A percentile compares a stretch with the other conserved stretches of the same genome.
Evolutionary conservation across 2,113 vertebrate species (phyloP).

Genomic region (Mystacornis crossleyi): DNA sequence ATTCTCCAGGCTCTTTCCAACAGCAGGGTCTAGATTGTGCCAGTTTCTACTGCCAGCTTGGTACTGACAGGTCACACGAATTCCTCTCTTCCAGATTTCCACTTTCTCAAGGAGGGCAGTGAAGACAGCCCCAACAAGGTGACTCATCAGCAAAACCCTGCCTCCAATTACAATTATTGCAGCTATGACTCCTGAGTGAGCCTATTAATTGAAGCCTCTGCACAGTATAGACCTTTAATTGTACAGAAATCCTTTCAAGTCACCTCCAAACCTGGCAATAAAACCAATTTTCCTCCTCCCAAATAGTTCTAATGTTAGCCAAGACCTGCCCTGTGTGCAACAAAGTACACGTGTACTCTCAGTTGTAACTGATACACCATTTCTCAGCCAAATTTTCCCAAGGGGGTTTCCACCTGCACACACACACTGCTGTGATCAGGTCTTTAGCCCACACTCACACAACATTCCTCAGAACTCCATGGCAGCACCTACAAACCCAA

Average conservation of each 20-base stretch:
- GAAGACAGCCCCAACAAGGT: slow-evolving; percentile 23
- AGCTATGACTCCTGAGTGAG: slow-evolving; percentile 18
- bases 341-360: not conserved
- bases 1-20: slow-evolving; percentile 26
- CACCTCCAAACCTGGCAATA: slow-evolving; percentile 32
- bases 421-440: not conserved
- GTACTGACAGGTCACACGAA: slow-evolving; percentile 6
- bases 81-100: slow-evolving; percentile 6
- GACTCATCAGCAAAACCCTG: slow-evolving; percentile 15
- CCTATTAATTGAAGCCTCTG: not conserved
- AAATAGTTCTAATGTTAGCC: not conserved
- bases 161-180: slow-evolving; percentile 27
- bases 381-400: not conserved
- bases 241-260: slow-evolving; percentile 23
- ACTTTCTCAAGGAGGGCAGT: not conserved
- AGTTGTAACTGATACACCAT: not conserved
- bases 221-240: slow-evolving; percentile 14
- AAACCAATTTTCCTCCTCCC: not conserved
- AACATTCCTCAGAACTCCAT: not conserved
- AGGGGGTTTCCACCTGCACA: not conserved
- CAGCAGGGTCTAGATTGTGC: not conserved
- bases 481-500: not conserved
- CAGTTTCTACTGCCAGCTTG: slow-evolving; percentile 32
- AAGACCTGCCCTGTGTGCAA: not conserved
- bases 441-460: not conserved